Percentiles rank a stretch among this genome's conserved stretches.
phyloP scores from a whole-genome alignment of 2,888 invertebrate genomes.

The Eupithecia pulchellata region DNA sequence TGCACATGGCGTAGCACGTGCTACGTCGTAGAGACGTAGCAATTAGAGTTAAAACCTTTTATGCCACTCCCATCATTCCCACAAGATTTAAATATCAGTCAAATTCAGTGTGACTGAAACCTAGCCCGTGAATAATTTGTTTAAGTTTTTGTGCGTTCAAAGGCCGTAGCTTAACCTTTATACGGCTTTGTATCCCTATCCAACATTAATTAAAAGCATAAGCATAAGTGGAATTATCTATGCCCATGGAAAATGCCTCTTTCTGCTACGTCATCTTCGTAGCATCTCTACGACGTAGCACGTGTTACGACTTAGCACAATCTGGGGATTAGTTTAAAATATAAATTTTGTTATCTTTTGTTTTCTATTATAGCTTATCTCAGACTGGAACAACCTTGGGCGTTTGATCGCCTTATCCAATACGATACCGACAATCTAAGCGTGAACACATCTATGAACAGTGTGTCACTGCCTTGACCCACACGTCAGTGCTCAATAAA shows the following conservation, averaged over 20 bases:
- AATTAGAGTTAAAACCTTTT: no score
- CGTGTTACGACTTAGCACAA: neutral
- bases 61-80: neutral
- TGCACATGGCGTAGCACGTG: no score
- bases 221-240: neutral
- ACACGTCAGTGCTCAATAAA: no score
- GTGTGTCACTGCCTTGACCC: no score
- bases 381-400: no score
- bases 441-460: no score
- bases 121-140: constrained; percentile 19
- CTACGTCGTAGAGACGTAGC: no score
- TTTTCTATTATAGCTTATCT: no score
- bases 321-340: neutral
- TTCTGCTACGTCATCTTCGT: neutral
- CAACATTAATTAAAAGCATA: constrained; percentile 25
- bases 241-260: neutral
- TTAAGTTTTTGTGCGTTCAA: constrained; percentile 22
- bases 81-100: neutral
- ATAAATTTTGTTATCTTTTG: no score
- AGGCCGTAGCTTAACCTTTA: constrained; percentile 10
- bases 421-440: no score
- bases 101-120: constrained; percentile 1
- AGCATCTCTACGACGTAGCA: neutral
- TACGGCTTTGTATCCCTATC: constrained; percentile 14
- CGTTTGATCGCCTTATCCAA: no score